Base-by-base conservation (phyloP, 2,888 invertebrate species). In the Tethea ocularis region DNA sequence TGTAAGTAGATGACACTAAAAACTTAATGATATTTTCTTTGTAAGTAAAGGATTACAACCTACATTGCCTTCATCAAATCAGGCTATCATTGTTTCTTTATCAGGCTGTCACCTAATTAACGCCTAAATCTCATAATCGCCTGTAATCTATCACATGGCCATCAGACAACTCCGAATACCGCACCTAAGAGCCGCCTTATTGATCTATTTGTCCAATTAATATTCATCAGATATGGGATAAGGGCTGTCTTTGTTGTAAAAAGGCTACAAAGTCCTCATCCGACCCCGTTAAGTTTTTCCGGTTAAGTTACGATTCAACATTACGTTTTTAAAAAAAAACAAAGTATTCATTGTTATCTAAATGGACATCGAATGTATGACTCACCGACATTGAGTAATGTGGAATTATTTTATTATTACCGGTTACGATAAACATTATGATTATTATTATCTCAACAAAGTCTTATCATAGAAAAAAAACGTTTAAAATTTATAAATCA, bases 91-190 rank as follows among this genome's bases (percentile, higher is more conserved):
- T 38, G 38, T n/a, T n/a, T 36, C 13, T 36, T 38, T 38, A n/a
- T n/a, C n/a, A n/a, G n/a, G n/a, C 38, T 6, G n/a, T 17, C 46
- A 20, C 20, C 15, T 10, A 41, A 41, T 7, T 26, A 29, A 29
- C 8, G 3, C 24, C 29, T 33, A 33, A n/a, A 20, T 46, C 20
- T 46, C 10, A 46, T 20, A 17, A 20, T 20, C 20, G 46, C 46
- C 46, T 20, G n/a, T 38, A 20, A 46, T 20, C 8, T 46, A n/a
- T 20, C 10, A 46, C 53, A 13, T 26, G 29, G 53, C 36, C 7
- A 33, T 15, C 33, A 29, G 54, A 22, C 33, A 54, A 22, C 24
- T 53, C 53, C 20, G 51, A 52, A 57, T 52, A 59, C 59, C 59
- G 17, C 29, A 13, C 29, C 33, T 23, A 38, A 22, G 55, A 23